Conservation (phyloP, 2,888 invertebrate species). For the Petrolisthes cinctipes region DNA sequence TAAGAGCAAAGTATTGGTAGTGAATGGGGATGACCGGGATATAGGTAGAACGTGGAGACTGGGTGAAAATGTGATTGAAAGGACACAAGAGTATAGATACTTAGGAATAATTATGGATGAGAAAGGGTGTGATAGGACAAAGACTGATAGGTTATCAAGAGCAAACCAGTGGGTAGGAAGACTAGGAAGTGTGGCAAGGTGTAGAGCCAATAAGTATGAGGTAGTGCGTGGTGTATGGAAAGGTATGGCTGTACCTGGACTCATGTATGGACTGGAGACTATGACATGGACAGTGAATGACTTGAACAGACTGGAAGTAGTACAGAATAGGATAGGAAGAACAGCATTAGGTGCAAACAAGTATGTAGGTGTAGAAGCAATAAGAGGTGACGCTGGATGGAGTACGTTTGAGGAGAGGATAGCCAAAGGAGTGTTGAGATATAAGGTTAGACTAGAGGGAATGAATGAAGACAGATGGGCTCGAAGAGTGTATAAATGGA, state of each 20-base stretch:
- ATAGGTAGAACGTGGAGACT: background rate
- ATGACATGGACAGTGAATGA: constrained; percentile 12
- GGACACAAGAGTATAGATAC: constrained; percentile 13
- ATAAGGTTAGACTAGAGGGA: background rate
- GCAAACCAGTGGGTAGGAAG: constrained; percentile 11
- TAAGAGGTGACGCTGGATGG: constrained; percentile 6
- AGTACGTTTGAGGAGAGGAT: background rate
- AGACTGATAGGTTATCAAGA: background rate
- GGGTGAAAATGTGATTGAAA: background rate
- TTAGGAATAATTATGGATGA: background rate
- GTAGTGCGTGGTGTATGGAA: constrained; percentile 8
- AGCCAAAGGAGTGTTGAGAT: background rate
- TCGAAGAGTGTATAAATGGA: background rate
- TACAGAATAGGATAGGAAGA: constrained; percentile 5
- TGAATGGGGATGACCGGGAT: constrained; percentile 7
- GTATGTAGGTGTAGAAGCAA: background rate
- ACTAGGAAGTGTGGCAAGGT: constrained; percentile 14
- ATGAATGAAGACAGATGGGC: constrained; percentile 7
- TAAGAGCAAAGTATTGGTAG: background rate
- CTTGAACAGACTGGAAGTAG: background rate
- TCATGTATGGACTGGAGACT: background rate
- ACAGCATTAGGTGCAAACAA: background rate
- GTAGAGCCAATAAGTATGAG: constrained; percentile 3
- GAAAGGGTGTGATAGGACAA: background rate
- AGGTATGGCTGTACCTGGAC: constrained; percentile 11